These are phyloP conservation scores for Ophraella communa DNA, from an alignment of 2,888 invertebrate species.

Conservation along the genomic window DNA sequence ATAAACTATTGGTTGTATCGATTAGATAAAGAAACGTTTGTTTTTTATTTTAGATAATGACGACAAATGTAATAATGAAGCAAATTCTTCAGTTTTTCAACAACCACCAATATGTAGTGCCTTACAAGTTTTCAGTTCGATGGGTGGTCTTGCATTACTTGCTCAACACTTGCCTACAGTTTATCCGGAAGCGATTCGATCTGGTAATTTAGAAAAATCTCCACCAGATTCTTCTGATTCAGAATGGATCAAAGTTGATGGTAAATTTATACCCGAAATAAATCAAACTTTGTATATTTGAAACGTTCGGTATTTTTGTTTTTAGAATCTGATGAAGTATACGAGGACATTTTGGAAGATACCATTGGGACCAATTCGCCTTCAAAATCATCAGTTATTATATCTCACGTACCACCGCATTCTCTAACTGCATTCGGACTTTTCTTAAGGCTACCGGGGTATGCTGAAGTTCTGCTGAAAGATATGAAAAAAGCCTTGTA, in stretches of 20 bases:
- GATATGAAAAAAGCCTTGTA: conserved; percentile 87
- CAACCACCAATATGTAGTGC: conserved; percentile 62
- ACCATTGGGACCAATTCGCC: conserved; percentile 61
- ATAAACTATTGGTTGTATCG: too few species aligned
- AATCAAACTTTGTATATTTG: too few species aligned
- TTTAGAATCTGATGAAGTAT: conserved; percentile 66
- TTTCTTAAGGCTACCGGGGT: conserved; percentile 87
- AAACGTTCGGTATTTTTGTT: too few species aligned
- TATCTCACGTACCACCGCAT: conserved; percentile 83
- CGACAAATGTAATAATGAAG: conserved; percentile 39
- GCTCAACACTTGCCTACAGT: conserved; percentile 89
- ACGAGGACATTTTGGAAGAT: conserved; percentile 67
- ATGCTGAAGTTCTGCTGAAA: conserved; percentile 85
- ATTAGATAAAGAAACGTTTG: not conserved
- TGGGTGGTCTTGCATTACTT: conserved; percentile 86
- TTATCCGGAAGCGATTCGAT: conserved; percentile 76
- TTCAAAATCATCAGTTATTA: conserved; percentile 61
- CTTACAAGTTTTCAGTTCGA: conserved; percentile 85
- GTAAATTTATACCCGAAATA: too few species aligned
- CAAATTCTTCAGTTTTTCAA: conserved; percentile 35
- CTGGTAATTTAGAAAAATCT: conserved; percentile 64
- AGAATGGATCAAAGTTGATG: conserved; percentile 62
- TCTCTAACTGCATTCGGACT: conserved; percentile 90
- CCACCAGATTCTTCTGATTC: conserved; percentile 62
- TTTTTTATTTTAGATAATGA: conserved; percentile 33